A percentile compares a stretch with the other conserved stretches of the same genome.
phyloP scores from a whole-genome alignment of 30 jellyfish, hydroid and myxozoan genomes.

The Phacellophora camtschatica region DNA sequence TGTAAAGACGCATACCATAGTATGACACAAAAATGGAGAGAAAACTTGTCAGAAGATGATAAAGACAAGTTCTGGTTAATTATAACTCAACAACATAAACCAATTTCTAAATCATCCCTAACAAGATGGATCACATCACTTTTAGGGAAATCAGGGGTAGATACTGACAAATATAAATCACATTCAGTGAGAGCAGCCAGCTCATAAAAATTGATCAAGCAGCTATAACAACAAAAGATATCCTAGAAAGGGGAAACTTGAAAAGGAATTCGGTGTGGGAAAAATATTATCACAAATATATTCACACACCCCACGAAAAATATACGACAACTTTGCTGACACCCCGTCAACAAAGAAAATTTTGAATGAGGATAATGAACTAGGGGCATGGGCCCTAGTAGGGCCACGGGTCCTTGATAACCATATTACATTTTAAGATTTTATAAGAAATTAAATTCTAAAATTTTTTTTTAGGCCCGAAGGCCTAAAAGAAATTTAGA shows the following conservation, averaged over 20 bases:
- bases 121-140: neutral
- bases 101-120: neutral
- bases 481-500: neutral
- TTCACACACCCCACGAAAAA: neutral
- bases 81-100: neutral
- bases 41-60: neutral
- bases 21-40: neutral
- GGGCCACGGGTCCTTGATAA: neutral
- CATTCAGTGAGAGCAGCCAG: conserved; percentile 1
- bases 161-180: neutral
- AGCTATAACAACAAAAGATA: neutral
- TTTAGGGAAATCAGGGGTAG: neutral
- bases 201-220: neutral
- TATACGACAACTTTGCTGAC: neutral
- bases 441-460: too few species aligned
- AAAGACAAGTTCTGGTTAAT: neutral
- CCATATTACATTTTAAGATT: too few species aligned
- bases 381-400: neutral
- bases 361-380: neutral
- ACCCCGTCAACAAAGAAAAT: neutral
- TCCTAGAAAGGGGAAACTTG: neutral
- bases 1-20: neutral
- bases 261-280: neutral
- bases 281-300: neutral
- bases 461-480: too few species aligned